A percentile compares a stretch with the other conserved stretches of the same genome.
Conservation (phyloP, 2,113 vertebrate species). For the Cyanocitta stelleri region DNA sequence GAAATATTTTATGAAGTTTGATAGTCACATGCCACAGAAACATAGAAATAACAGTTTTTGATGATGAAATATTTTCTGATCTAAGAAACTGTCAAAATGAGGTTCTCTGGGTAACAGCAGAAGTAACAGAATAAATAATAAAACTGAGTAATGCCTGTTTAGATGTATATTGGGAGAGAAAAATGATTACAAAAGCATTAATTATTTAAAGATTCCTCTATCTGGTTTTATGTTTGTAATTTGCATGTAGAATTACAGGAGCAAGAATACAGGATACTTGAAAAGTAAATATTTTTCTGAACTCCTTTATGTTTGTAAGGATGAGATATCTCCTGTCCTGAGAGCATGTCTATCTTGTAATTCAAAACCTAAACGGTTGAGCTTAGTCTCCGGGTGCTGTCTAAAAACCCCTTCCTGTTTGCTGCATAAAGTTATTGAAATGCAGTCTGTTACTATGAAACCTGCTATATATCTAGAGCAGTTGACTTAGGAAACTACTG, state of each 20-base stretch:
- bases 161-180: not conserved
- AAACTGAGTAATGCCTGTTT: not conserved
- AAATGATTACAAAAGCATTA: not conserved
- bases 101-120: not conserved
- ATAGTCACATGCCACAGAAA: not conserved
- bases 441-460: not conserved
- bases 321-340: not conserved
- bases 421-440: conserved; percentile 26
- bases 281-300: conserved; percentile 3
- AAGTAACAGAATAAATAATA: not conserved
- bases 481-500: conserved; percentile 55
- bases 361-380: not conserved
- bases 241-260: not conserved
- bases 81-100: not conserved
- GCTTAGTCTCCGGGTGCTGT: not conserved
- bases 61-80: not conserved
- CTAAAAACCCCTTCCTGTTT: not conserved
- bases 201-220: not conserved
- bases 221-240: not conserved
- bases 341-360: not conserved
- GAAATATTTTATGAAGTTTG: not conserved
- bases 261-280: not conserved
- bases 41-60: not conserved
- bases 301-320: not conserved
- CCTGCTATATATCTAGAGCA: not conserved